phyloP scores from a whole-genome alignment of 2,113 vertebrate genomes.

The Lutjanus erythropterus region DNA sequence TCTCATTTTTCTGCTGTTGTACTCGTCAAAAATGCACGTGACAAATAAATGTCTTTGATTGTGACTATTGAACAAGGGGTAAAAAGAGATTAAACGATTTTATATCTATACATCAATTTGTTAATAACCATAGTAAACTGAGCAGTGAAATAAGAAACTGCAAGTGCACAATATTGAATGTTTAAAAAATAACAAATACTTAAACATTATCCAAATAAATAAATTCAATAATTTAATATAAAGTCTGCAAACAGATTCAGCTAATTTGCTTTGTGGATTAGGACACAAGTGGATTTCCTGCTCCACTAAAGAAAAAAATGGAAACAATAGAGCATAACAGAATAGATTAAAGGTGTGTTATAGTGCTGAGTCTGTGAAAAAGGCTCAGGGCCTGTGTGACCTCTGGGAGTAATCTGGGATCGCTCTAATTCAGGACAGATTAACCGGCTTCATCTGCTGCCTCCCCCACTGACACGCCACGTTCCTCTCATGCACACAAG shows the following conservation, averaged over 20 bases:
- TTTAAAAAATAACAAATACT: background rate
- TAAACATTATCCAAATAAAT: too few relatives aligned
- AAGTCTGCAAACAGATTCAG: background rate
- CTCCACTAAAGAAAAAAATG: background rate
- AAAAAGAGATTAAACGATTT: background rate
- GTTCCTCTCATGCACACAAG: conserved; percentile 21
- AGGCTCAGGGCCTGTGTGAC: conserved; percentile 75
- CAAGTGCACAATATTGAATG: too few relatives aligned
- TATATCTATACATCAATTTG: background rate
- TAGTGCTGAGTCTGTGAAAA: conserved; percentile 74
- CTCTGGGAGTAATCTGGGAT: conserved; percentile 85
- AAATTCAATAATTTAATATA: background rate
- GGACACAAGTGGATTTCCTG: conserved; percentile 18
- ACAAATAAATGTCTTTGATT: too few relatives aligned
- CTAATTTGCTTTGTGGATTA: background rate
- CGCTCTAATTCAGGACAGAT: conserved; percentile 84
- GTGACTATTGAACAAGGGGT: background rate
- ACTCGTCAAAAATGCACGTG: too few relatives aligned
- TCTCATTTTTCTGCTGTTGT: too few relatives aligned
- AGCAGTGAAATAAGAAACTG: background rate
- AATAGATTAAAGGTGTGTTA: conserved; percentile 48
- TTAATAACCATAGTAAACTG: background rate
- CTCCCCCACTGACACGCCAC: conserved; percentile 2
- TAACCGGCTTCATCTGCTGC: conserved; percentile 70
- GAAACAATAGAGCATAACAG: conserved; percentile 1